Evolutionary conservation across 2,888 invertebrate species (phyloP).

Genomic region (Volucella zonaria): DNA sequence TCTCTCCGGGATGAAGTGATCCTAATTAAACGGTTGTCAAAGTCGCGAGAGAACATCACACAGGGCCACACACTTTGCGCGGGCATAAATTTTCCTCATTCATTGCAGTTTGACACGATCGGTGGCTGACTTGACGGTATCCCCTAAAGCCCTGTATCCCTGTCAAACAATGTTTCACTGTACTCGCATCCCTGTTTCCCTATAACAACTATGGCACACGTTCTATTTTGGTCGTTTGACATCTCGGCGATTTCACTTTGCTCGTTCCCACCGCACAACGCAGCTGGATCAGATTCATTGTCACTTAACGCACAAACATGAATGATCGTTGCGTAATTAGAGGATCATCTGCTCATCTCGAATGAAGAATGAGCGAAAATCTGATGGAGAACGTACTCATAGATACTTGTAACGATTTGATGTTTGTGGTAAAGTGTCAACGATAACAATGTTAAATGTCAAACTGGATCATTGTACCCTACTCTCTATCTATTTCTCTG

Average conservation of each 20-base stretch:
- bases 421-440: constrained; percentile 82
- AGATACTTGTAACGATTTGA: constrained; percentile 65
- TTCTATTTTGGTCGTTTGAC: constrained; percentile 67
- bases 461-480: constrained; percentile 77
- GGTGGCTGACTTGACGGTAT: constrained; percentile 36
- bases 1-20: constrained; percentile 67
- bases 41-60: constrained; percentile 59
- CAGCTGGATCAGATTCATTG: constrained; percentile 50
- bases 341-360: constrained; percentile 71
- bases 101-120: constrained; percentile 72
- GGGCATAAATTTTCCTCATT: constrained; percentile 67
- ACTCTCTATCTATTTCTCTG: not conserved
- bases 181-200: too few relatives aligned
- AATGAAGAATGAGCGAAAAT: constrained; percentile 72
- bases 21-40: constrained; percentile 73
- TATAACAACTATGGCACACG: constrained; percentile 41
- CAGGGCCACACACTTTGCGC: constrained; percentile 70
- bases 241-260: constrained; percentile 35
- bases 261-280: constrained; percentile 1
- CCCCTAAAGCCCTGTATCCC: too few relatives aligned
- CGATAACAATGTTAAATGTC: constrained; percentile 82
- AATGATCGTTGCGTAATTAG: constrained; percentile 74
- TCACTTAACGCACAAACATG: constrained; percentile 68
- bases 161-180: too few relatives aligned
- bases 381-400: constrained; percentile 50